phyloP scores from a whole-genome alignment of 1,140 invertebrate species.

The Neotoxoptera formosana region DNA sequence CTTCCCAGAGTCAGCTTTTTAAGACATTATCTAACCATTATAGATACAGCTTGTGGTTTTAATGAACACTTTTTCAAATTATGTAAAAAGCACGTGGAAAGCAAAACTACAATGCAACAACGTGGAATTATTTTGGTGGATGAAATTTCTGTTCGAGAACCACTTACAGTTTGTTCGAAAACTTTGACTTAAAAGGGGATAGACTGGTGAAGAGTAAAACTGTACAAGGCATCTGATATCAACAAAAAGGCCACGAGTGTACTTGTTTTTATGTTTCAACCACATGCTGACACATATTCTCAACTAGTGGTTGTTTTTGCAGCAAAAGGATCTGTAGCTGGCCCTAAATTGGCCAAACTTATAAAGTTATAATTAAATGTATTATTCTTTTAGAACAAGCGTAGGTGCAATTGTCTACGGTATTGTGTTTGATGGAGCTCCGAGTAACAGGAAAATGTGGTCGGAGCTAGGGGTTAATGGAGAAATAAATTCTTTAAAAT shows the following conservation, averaged over 20 bases:
- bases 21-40: neutral
- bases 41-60: neutral
- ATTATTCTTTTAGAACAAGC: neutral
- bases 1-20: neutral
- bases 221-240: neutral
- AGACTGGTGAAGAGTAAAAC: neutral
- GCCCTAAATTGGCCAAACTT: neutral
- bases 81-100: neutral
- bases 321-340: neutral
- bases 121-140: neutral
- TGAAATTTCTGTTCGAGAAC: neutral
- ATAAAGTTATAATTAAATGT: neutral
- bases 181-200: neutral
- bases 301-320: neutral
- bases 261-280: neutral
- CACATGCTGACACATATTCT: neutral
- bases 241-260: neutral
- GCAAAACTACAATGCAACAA: neutral
- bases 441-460: no score
- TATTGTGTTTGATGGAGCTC: neutral
- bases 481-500: no score
- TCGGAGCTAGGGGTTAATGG: no score
- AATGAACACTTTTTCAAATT: neutral
- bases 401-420: neutral
- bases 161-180: neutral